Evolutionary conservation across 2,888 invertebrate genomes (phyloP).

Genomic region (Pristionchus fissidentatus): DNA sequence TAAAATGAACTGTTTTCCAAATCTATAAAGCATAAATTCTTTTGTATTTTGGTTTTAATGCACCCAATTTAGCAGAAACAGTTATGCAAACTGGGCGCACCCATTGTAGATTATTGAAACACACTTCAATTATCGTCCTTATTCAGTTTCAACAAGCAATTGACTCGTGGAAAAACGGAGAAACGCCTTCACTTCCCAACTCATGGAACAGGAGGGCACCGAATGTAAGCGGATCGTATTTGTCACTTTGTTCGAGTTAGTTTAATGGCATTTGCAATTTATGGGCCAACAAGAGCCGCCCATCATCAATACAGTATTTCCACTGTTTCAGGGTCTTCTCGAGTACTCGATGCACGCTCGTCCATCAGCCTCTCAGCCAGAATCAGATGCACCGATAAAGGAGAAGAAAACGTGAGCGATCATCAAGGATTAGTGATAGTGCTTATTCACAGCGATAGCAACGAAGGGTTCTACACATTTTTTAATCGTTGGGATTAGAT

Average conservation of each 20-base stretch:
- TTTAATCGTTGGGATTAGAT: neutral
- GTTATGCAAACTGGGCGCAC: too few relatives aligned
- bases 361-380: neutral
- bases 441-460: neutral
- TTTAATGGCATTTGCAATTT: neutral
- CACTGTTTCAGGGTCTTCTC: neutral
- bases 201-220: neutral
- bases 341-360: constrained; percentile 11
- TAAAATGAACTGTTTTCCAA: too few relatives aligned
- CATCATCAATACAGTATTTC: neutral
- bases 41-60: too few relatives aligned
- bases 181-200: neutral
- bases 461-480: too few relatives aligned
- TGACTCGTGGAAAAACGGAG: neutral
- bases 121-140: neutral
- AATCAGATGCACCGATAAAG: neutral
- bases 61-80: too few relatives aligned
- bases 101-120: neutral
- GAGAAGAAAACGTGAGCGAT: neutral
- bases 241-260: neutral
- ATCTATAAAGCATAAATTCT: too few relatives aligned
- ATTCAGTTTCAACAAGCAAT: constrained; percentile 23
- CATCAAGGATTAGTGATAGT: neutral
- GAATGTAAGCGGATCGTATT: neutral
- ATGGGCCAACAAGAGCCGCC: neutral